Evolutionary conservation across 2,113 vertebrate genomes (phyloP).

Genomic region (Syngnathus typhle): DNA sequence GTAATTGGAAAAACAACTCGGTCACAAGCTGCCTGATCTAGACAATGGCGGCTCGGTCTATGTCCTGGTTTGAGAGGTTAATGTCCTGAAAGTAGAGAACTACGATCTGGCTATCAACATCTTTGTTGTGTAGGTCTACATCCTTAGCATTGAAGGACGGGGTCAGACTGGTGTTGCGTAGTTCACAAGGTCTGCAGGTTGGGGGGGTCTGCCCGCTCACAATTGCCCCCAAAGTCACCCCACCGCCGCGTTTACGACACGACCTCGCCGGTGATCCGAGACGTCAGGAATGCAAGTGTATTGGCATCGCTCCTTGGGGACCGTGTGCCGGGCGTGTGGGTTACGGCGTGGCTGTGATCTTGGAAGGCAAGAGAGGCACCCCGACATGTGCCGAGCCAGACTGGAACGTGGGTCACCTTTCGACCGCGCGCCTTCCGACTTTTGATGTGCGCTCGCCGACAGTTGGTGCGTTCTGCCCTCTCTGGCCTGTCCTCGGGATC

Average conservation of each 20-base stretch:
- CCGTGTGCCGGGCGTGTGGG: slow-evolving; percentile 18
- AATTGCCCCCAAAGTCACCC: background rate
- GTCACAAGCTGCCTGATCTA: slow-evolving; percentile 6
- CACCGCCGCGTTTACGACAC: background rate
- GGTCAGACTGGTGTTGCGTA: slow-evolving; percentile 12
- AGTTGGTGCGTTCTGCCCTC: slow-evolving; percentile 57
- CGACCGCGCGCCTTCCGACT: background rate
- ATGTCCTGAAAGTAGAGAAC: background rate
- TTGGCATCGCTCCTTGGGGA: slow-evolving; percentile 31
- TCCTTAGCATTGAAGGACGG: slow-evolving; percentile 7
- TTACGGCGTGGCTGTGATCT: slow-evolving; percentile 46
- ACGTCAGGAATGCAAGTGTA: slow-evolving; percentile 36
- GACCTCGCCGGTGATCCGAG: slow-evolving; percentile 33
- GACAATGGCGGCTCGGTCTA: background rate
- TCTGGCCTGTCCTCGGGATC: slow-evolving; percentile 27
- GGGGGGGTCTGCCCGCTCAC: background rate
- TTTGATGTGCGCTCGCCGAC: slow-evolving; percentile 64
- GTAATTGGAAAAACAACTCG: slow-evolving; percentile 38
- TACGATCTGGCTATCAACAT: background rate
- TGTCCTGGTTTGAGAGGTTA: background rate
- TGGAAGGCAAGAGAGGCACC: background rate
- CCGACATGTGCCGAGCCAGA: slow-evolving; percentile 14
- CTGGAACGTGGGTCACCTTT: slow-evolving; percentile 46
- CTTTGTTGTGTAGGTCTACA: background rate
- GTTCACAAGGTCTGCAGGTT: slow-evolving; percentile 19